Evolutionary conservation across 92 coral and sea anemone species (phyloP).

Genomic region (Heliopora coerulea): DNA sequence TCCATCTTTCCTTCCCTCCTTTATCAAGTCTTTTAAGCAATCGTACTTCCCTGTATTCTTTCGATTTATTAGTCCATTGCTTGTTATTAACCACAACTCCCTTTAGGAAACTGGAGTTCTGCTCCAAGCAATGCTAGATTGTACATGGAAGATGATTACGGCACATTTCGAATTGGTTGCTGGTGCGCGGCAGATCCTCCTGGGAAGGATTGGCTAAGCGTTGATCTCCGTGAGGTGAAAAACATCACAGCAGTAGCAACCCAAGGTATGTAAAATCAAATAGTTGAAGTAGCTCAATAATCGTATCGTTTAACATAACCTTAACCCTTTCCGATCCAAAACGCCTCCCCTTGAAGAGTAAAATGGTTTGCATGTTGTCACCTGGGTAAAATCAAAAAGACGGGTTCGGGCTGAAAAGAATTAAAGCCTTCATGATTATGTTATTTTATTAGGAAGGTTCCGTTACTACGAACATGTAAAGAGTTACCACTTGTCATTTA

Average conservation of each 20-base stretch:
- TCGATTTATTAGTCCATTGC: too few species aligned
- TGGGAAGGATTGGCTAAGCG: conserved; percentile 68
- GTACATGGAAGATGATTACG: conserved; percentile 58
- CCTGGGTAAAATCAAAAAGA: too few species aligned
- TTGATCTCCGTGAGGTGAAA: conserved; percentile 65
- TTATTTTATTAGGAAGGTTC: conserved; percentile 61
- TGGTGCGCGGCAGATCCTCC: conserved; percentile 70
- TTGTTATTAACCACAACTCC: not conserved
- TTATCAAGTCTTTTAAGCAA: too few species aligned
- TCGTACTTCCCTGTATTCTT: too few species aligned
- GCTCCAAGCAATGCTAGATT: conserved; percentile 79
- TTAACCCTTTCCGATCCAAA: too few species aligned
- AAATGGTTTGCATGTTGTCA: too few species aligned
- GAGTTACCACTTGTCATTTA: conserved; percentile 58
- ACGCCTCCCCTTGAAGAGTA: too few species aligned
- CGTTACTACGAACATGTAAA: conserved; percentile 73
- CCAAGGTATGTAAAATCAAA: conserved; percentile 51
- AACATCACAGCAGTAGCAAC: conserved; percentile 74
- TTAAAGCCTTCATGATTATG: too few species aligned
- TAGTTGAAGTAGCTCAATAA: too few species aligned
- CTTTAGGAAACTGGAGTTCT: conserved; percentile 54
- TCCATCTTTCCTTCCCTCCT: not conserved
- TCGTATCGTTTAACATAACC: too few species aligned
- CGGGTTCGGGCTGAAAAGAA: too few species aligned
- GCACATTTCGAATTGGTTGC: conserved; percentile 59